phyloP scores from a whole-genome alignment of 2,888 invertebrate genomes.

The Apotomis turbidana region DNA sequence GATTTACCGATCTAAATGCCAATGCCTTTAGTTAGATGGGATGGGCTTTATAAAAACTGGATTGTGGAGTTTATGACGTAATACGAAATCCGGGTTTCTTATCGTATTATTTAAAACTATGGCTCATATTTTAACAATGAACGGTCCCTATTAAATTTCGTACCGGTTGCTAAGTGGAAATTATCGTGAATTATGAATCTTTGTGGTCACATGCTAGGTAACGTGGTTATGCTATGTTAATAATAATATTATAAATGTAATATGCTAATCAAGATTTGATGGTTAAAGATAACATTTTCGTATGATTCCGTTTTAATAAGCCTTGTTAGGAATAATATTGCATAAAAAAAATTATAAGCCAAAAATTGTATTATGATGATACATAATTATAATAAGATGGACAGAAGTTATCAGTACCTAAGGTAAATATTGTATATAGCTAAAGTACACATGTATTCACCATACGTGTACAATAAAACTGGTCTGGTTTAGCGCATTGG shows the following conservation, averaged over 20 bases:
- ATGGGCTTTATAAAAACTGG: not conserved
- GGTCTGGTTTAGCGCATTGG: too few relatives aligned
- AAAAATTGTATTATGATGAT: too few relatives aligned
- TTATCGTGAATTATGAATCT: not conserved
- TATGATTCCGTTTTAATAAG: not conserved
- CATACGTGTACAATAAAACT: too few relatives aligned
- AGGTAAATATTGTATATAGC: too few relatives aligned
- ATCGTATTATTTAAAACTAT: not conserved
- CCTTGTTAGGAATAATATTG: too few relatives aligned
- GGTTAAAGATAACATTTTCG: not conserved
- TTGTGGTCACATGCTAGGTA: not conserved
- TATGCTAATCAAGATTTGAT: not conserved
- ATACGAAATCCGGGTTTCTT: slow-evolving; percentile 6
- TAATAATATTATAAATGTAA: not conserved
- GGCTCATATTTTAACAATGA: slow-evolving; percentile 2
- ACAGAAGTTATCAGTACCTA: too few relatives aligned
- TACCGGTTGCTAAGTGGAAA: slow-evolving; percentile 5
- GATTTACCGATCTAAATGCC: not conserved
- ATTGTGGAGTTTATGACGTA: slow-evolving; percentile 2
- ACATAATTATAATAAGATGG: too few relatives aligned
- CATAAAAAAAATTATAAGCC: too few relatives aligned
- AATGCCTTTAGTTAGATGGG: not conserved
- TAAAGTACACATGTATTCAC: too few relatives aligned
- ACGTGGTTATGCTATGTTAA: not conserved
- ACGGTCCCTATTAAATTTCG: not conserved